A percentile compares a stretch with the other conserved stretches of the same genome.
Conservation (phyloP, 2,797 vertebrate genomes). For the Xyrichtys novacula region DNA sequence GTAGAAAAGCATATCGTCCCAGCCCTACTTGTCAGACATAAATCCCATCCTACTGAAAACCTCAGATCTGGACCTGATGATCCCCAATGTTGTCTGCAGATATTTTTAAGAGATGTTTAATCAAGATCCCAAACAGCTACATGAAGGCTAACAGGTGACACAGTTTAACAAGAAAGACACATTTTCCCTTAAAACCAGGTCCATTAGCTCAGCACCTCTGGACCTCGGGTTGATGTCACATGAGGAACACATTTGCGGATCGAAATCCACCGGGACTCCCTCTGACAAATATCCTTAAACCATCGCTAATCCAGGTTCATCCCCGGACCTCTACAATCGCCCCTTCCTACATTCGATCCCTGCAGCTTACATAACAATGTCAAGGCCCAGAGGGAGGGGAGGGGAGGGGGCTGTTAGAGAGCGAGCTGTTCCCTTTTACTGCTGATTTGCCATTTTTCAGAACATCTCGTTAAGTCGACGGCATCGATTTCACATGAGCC, state of each 20-base stretch:
- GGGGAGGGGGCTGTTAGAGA: neutral
- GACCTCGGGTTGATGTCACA: constrained; percentile 15
- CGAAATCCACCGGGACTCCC: constrained; percentile 53
- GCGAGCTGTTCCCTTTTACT: constrained; percentile 29
- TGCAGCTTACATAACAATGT: constrained; percentile 32
- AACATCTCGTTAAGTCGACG: constrained; percentile 56
- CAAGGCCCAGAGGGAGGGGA: neutral
- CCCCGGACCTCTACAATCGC: constrained; percentile 39
- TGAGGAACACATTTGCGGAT: constrained; percentile 39
- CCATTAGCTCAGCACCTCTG: no score
- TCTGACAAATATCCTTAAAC: constrained; percentile 64
- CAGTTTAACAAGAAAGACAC: no score
- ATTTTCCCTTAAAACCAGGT: no score
- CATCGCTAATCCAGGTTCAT: constrained; percentile 67
- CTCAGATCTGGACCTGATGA: no score
- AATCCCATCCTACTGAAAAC: no score
- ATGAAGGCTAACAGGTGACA: no score
- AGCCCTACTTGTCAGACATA: no score
- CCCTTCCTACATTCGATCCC: constrained; percentile 29
- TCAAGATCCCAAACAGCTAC: no score
- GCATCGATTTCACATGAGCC: constrained; percentile 48
- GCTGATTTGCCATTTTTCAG: constrained; percentile 52
- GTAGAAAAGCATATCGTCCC: no score
- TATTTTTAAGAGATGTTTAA: no score
- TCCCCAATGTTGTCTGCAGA: no score